phyloP scores from a whole-genome alignment of 2,888 invertebrate genomes.

The Torymus auratus region DNA sequence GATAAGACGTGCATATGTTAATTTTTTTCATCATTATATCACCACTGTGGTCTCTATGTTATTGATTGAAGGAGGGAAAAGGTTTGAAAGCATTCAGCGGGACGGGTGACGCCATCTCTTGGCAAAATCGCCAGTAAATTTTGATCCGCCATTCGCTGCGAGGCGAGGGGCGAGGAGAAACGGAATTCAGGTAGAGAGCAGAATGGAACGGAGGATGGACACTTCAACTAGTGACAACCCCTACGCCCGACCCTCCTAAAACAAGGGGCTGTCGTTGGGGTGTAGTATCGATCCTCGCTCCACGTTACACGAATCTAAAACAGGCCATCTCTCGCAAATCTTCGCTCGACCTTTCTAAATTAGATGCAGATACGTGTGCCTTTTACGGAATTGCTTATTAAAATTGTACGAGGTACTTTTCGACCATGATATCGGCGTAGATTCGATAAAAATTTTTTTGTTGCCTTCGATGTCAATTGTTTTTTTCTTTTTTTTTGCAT shows the following conservation, averaged over 20 bases:
- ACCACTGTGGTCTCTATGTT: constrained; percentile 13
- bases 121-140: constrained; percentile 64
- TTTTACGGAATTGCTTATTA: constrained; percentile 50
- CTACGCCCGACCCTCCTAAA: constrained; percentile 61
- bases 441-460: background rate
- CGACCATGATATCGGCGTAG: background rate
- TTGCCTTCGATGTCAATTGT: background rate
- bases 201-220: constrained; percentile 61
- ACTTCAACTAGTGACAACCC: constrained; percentile 63
- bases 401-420: constrained; percentile 21
- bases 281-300: constrained; percentile 72
- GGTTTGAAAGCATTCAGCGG: constrained; percentile 25
- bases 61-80: constrained; percentile 49
- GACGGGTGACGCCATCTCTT: constrained; percentile 74
- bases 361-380: constrained; percentile 50
- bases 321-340: constrained; percentile 52
- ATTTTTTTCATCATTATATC: background rate
- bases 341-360: constrained; percentile 49
- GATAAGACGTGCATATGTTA: too few relatives aligned
- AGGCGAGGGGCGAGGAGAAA: constrained; percentile 57
- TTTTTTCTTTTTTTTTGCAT: background rate
- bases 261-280: constrained; percentile 64
- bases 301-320: constrained; percentile 71
- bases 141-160: constrained; percentile 61
- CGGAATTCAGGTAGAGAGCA: constrained; percentile 60